Evolutionary conservation across 1,140 invertebrate species (phyloP).

Genomic region (Mycetomoellerius zeteki): DNA sequence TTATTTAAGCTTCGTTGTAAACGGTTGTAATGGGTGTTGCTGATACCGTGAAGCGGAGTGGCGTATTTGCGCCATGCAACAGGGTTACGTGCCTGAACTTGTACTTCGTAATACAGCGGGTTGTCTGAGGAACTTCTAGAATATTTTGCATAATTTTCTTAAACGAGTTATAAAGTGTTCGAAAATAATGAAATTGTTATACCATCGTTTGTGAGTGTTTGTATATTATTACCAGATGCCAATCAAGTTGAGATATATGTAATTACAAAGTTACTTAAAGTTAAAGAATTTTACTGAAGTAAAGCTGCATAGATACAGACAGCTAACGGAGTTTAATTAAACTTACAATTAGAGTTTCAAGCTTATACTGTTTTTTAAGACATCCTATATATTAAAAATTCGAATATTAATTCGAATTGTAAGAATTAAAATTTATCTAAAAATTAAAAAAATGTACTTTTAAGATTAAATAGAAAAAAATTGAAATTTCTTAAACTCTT

Average conservation of each 20-base stretch:
- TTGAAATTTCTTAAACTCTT: not conserved
- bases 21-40: conserved; percentile 59
- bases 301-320: conserved; percentile 1
- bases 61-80: conserved; percentile 37
- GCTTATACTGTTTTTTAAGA: not conserved
- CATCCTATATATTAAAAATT: conserved; percentile 29
- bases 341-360: not conserved
- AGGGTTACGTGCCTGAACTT: conserved; percentile 57
- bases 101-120: conserved; percentile 24
- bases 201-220: conserved; percentile 37
- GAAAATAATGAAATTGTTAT: conserved; percentile 65
- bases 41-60: conserved; percentile 46
- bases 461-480: not conserved
- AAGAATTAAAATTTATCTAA: not conserved
- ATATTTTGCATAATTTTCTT: conserved; percentile 60
- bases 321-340: conserved; percentile 47
- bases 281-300: conserved; percentile 27
- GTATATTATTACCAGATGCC: conserved; percentile 59
- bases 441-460: not conserved
- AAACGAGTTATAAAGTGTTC: conserved; percentile 57
- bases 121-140: conserved; percentile 45
- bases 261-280: conserved; percentile 52
- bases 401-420: not conserved
- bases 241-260: conserved; percentile 52
- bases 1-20: conserved; percentile 61